Evolutionary conservation across 2,113 vertebrate genomes (phyloP), one percentile per base, ranked within the genome.

Genomic region (Phrynosoma blainvillii): DNA sequence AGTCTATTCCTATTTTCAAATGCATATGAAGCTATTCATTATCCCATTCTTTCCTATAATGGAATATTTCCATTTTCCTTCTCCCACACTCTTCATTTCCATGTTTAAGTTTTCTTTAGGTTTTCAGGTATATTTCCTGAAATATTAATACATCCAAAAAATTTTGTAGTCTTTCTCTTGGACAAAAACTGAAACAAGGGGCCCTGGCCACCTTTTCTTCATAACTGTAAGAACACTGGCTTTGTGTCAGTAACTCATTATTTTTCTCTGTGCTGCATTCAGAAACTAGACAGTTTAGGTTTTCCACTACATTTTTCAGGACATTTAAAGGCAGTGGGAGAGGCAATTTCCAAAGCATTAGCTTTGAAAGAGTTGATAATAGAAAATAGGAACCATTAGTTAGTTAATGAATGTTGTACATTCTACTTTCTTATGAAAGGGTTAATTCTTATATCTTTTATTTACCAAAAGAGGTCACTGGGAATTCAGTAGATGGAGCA

Each of bases 401-500:
- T 86, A 79, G 73, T 71, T 89, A 86, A 86, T 89, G 80, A 56
- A 89, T 73, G 36, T 71, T 83, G 80, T 78, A 82, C 75, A 89
- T 84, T 75, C 62, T 68, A 52, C 2, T 65, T 87, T 40, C 47
- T 27, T n/a, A 1, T 79, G 78, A 21, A 84, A 65, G 80, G 76
- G 76, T 84, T 84, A 90, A 87, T 84, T 90, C 81, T 42, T 66
- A n/a, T 84, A 32, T 74, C 76, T 54, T 8, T 80, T 87, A 79
- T 90, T 87, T 87, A 80, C 70, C n/a, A 73, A 85, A 62, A 66
- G 42, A 90, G 59, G n/a, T 54, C 76, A 80, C 32, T n/a, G 32
- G 40, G 32, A 75, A 87, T 54, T 87, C 59, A 68, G 42, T 66
- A 84, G 65, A 74, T 80, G 59, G 52, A 85, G 59, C 75, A 30